phyloP scores from a whole-genome alignment of 2,113 vertebrate genomes.

The Micromys minutus region DNA sequence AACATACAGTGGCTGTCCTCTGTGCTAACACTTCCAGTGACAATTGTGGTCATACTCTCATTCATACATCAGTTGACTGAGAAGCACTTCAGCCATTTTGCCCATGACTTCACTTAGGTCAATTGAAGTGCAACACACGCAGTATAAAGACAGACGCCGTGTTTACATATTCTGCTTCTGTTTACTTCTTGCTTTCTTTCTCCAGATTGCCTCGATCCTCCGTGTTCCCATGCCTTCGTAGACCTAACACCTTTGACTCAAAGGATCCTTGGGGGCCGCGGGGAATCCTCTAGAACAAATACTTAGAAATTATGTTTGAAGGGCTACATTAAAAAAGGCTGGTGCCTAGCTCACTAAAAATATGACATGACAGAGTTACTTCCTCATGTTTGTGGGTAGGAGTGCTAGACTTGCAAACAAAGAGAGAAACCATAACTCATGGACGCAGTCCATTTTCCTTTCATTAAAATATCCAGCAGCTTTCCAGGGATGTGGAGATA shows the following conservation, averaged over 20 bases:
- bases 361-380: not conserved
- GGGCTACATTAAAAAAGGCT: not conserved
- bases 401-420: conserved; percentile 11
- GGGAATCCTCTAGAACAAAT: conserved; percentile 13
- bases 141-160: not conserved
- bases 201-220: not conserved
- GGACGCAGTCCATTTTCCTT: not conserved
- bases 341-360: conserved; percentile 33
- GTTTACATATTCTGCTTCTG: not conserved
- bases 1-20: not conserved
- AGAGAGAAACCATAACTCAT: not conserved
- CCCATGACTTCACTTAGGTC: not conserved
- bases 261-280: not conserved
- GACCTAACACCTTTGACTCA: conserved; percentile 34
- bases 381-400: not conserved
- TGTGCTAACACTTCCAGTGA: conserved; percentile 4
- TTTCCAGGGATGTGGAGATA: not conserved
- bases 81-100: not conserved
- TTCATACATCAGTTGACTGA: not conserved
- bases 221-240: not conserved
- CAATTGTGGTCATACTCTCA: not conserved
- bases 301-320: conserved; percentile 49
- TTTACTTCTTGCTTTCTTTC: not conserved
- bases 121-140: not conserved
- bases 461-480: not conserved